A percentile compares a stretch with the other conserved stretches of the same genome.
phyloP scores from a whole-genome alignment of 1,140 invertebrate species.

The Drosophila aff. region DNA sequence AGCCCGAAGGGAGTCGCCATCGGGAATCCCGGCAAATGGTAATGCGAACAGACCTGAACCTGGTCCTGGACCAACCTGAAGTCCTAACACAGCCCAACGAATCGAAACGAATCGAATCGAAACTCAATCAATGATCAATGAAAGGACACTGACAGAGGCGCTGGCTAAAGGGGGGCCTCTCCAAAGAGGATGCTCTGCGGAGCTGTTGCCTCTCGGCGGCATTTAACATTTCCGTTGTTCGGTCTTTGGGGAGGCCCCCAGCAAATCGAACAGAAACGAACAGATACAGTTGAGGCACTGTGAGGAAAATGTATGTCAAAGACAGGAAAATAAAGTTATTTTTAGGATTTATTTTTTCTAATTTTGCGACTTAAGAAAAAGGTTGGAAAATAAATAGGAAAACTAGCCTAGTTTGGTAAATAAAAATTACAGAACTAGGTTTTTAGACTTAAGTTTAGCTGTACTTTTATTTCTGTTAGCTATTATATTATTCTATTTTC shows the following conservation, averaged over 20 bases:
- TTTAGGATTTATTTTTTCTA: fast-evolving
- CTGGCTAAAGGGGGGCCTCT: background rate
- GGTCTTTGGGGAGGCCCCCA: slow-evolving; percentile 47
- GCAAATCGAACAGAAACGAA: slow-evolving; percentile 35
- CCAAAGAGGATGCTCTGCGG: slow-evolving; percentile 10
- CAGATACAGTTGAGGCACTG: slow-evolving; percentile 33
- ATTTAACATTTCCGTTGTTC: slow-evolving; percentile 81
- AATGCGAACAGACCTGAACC: slow-evolving; percentile 30
- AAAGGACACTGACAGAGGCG: slow-evolving; percentile 42
- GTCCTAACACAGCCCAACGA: slow-evolving; percentile 55
- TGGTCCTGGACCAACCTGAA: slow-evolving; percentile 20
- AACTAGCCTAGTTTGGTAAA: background rate
- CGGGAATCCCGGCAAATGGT: slow-evolving; percentile 27
- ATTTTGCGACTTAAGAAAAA: too few species aligned
- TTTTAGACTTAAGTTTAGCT: background rate
- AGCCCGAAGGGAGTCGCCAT: slow-evolving; percentile 28
- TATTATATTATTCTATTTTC: background rate
- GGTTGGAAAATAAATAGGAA: background rate
- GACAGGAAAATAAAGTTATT: background rate
- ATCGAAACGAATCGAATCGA: slow-evolving; percentile 55
- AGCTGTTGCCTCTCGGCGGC: slow-evolving; percentile 60
- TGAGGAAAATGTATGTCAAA: background rate
- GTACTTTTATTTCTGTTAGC: background rate
- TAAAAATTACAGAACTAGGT: background rate
- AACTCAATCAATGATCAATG: slow-evolving; percentile 83